phyloP scores from a whole-genome alignment of 2,888 invertebrate species.

The Perithous albicinctus region DNA sequence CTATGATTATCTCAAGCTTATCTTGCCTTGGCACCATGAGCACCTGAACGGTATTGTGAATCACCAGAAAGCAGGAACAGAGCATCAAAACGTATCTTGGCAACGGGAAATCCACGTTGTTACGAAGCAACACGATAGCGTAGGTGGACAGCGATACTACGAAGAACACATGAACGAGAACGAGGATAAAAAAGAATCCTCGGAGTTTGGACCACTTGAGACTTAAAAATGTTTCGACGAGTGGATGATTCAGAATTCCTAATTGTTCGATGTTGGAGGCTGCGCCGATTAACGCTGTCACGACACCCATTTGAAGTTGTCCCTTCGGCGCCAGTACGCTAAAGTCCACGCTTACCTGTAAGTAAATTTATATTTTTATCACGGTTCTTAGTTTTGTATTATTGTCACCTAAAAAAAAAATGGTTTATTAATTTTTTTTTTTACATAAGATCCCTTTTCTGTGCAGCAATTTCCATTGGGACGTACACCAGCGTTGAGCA shows the following conservation, averaged over 20 bases:
- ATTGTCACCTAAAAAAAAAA: not conserved
- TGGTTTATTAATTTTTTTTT: not conserved
- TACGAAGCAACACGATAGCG: conserved; percentile 70
- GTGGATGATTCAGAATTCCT: conserved; percentile 84
- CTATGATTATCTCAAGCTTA: conserved; percentile 30
- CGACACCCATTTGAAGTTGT: conserved; percentile 84
- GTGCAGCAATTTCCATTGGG: conserved; percentile 72
- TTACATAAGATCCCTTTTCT: conserved; percentile 75
- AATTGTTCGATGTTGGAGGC: conserved; percentile 82
- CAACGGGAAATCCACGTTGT: conserved; percentile 64
- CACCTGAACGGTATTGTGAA: conserved; percentile 76
- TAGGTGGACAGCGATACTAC: conserved; percentile 84
- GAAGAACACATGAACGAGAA: conserved; percentile 82
- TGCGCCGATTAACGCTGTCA: conserved; percentile 83
- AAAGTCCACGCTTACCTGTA: conserved; percentile 81
- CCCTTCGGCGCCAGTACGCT: conserved; percentile 81
- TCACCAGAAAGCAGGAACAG: conserved; percentile 68
- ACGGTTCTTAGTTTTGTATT: not conserved
- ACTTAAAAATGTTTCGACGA: conserved; percentile 85
- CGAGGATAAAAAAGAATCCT: conserved; percentile 85
- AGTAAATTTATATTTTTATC: conserved; percentile 10
- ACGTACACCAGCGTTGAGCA: conserved; percentile 80
- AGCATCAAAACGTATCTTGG: conserved; percentile 78
- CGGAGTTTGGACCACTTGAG: conserved; percentile 86
- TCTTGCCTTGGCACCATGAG: conserved; percentile 78